Evolutionary conservation across 2,888 invertebrate genomes (phyloP).

Genomic region (Cheilosia soror): DNA sequence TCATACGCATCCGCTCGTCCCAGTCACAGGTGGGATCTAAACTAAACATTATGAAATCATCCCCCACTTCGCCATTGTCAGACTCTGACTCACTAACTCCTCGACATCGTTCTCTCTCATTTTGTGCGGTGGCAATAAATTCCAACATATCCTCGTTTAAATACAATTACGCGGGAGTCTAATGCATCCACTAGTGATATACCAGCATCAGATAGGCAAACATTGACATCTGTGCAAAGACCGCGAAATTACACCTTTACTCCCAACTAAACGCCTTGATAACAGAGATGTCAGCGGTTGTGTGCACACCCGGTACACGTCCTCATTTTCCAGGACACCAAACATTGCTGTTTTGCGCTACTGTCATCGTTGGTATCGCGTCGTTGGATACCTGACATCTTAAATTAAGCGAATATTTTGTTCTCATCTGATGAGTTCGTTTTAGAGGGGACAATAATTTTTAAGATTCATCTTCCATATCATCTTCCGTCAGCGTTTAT

Average conservation of each 20-base stretch:
- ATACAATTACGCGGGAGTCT: slow-evolving; percentile 44
- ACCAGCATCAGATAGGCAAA: slow-evolving; percentile 18
- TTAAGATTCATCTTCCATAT: not conserved
- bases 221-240: slow-evolving; percentile 30
- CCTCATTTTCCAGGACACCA: slow-evolving; percentile 9
- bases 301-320: not conserved
- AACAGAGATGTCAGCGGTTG: not conserved
- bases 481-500: slow-evolving; percentile 9
- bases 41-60: not conserved
- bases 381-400: not conserved
- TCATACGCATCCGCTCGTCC: not conserved
- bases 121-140: slow-evolving; percentile 45
- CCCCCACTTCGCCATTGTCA: not conserved
- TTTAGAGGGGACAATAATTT: not conserved
- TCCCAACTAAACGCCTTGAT: not conserved
- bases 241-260: slow-evolving; percentile 29
- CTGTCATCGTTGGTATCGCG: not conserved
- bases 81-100: not conserved
- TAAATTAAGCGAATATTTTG: slow-evolving; percentile 12
- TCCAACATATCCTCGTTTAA: slow-evolving; percentile 55
- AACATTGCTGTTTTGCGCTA: not conserved
- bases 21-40: slow-evolving; percentile 15
- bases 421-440: not conserved
- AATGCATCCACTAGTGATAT: slow-evolving; percentile 5
- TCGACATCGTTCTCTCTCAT: slow-evolving; percentile 6